Evolutionary conservation across 2,888 invertebrate species (phyloP).

Genomic region (Eristalis tenax): DNA sequence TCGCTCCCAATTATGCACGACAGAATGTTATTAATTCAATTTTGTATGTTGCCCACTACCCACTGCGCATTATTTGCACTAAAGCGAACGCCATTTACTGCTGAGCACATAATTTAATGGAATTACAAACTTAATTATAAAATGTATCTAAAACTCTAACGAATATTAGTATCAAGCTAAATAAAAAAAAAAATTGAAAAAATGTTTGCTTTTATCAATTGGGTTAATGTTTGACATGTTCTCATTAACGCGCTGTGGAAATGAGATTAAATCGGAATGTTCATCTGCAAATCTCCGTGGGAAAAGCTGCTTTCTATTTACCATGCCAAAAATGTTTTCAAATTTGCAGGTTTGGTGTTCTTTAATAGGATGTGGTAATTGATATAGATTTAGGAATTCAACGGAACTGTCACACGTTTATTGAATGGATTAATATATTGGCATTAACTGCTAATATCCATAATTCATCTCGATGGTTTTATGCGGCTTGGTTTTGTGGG

Average conservation of each 20-base stretch:
- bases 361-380: background rate
- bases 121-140: background rate
- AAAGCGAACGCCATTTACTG: background rate
- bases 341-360: background rate
- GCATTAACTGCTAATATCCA: background rate
- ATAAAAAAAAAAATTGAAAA: background rate
- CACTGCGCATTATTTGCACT: background rate
- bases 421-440: background rate
- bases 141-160: background rate
- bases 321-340: background rate
- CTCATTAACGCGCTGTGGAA: background rate
- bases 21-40: constrained; percentile 19
- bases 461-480: no score
- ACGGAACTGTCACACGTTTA: background rate
- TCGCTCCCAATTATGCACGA: constrained; percentile 2
- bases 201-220: background rate
- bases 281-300: background rate
- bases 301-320: background rate
- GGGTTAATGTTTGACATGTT: background rate
- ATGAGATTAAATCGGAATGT: background rate
- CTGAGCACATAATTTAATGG: background rate
- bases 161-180: background rate
- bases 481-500: no score
- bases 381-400: background rate
- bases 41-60: background rate